Evolutionary conservation across 2,888 invertebrate species (phyloP), one percentile per base, ranked within the genome.

Genomic region (Aproaerema taeniolella): DNA sequence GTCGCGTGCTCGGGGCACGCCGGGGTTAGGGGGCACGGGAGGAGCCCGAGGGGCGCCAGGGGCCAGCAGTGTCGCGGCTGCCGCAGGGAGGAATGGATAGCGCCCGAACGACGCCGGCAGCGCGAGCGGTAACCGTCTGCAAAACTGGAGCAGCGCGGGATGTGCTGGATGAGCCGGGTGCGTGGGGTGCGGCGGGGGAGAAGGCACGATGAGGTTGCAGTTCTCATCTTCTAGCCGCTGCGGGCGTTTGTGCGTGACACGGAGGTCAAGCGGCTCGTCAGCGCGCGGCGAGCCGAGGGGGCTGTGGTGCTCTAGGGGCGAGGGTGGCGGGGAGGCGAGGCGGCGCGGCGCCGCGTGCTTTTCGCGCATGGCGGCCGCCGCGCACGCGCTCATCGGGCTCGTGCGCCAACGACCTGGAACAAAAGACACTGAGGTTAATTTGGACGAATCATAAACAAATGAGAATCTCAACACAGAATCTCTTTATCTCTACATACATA

Each of bases 301-400:
- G 88, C 90, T 68, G 88, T 77, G 51, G 86, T 89, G 50, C 39
- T 50, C 43, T 8, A 29, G 38, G 85, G 70, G 41, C 83, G 88
- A 83, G 70, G 89, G 56, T 52, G 73, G 79, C 52, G 71, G 87
- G 63, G 67, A 88, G 83, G 74, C 88, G 92, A 95, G 94, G 89
- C 95, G 95, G 85, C 95, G 91, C 76, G 95, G 95, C 74, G 94
- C 94, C 78, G 95, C 93, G 89, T 95, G 95, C 88, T 96, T 95
- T 89, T 95, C 95, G 89, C 95, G 93, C 89, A 90, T 87, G 80
- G 82, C 89, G 86, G 89, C 89, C 79, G 90, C 88, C 83, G 91
- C 91, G 88, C 91, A 91, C 89, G 90, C 90, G 89, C 91, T 91
- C 91, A 91, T 91, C 88, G 88, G 89, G 85, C 86, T 85, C 85